Conservation (phyloP, 2,888 invertebrate species). For the Dicyrtoma fusca region DNA sequence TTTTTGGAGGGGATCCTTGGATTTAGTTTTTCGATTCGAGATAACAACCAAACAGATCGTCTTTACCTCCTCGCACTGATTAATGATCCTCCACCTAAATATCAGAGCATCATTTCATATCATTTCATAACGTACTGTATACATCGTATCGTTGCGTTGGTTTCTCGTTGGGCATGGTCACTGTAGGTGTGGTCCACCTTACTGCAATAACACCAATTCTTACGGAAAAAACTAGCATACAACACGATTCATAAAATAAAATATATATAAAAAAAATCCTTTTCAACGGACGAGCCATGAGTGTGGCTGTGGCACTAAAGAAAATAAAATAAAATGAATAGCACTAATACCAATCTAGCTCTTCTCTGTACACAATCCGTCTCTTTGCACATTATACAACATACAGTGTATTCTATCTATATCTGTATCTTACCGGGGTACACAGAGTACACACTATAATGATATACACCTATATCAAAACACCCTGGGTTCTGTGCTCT, state of each 20-base stretch:
- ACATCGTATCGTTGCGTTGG: background rate
- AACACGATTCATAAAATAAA: constrained; percentile 10
- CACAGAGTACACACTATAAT: too few relatives aligned
- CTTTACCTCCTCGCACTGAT: constrained; percentile 18
- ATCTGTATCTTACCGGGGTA: background rate
- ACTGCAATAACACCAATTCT: constrained; percentile 16
- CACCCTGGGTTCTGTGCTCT: too few relatives aligned
- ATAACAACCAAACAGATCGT: background rate
- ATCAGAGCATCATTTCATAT: constrained; percentile 4
- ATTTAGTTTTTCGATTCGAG: background rate
- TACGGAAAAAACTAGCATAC: constrained; percentile 1
- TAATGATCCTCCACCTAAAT: constrained; percentile 15
- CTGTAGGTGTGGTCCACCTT: constrained; percentile 26
- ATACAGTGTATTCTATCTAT: background rate
- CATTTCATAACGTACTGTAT: constrained; percentile 13
- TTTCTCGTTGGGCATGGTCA: constrained; percentile 15
- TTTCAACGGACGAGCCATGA: too few relatives aligned
- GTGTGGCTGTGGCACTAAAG: background rate
- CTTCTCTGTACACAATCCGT: too few relatives aligned
- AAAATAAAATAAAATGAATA: background rate
- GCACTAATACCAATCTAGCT: too few relatives aligned
- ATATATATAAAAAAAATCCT: too few relatives aligned
- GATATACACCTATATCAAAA: background rate
- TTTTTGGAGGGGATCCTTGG: background rate
- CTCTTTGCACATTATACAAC: background rate